Base-by-base conservation (phyloP, 1,140 invertebrate species). In the Macrosteles quadrilineatus region DNA sequence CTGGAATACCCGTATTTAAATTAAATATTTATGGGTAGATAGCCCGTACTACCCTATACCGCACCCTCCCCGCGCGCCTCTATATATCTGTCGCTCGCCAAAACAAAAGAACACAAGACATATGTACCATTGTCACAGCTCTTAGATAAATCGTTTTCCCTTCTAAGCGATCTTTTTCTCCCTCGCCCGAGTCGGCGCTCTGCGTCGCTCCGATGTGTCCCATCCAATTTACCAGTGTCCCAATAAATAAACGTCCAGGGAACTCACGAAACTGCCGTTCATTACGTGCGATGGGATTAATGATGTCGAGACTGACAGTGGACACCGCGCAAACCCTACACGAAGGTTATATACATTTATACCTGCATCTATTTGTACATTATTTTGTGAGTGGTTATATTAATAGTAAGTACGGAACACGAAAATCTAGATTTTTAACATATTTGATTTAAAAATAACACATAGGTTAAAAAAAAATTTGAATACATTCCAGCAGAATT, bases 111-210 rank as follows among this genome's bases (percentile, higher is more conserved):
- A 68, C 67, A 59, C 45, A 68, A 66, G 63, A 66, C 63, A 66
- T 66, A 66, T 66, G 63, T 66, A 66, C 63, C 40, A 66, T 66
- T 66, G 63, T 66, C 63, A 66, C 32, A 45, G 40, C 63, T 66
- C 63, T 40, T 43, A 66, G 63, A 66, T 66, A 66, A 66, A 66
- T 66, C 63, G 63, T 66, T 66, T 66, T 66, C 32, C 31, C 63
- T 31, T 66, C 40, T 66, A 66, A 66, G 40, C 31, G 63, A 66
- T 66, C 63, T 66, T 66, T 66, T 64, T 66, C 27, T 45, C 63
- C 25, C 55, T 30, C 55, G 4, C 25, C 25, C 23, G 4, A 25
- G 4, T 25, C 4, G 12, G 9, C 9, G 21, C 55, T 29, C 12
- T 11, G 21, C 14, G 23, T 27, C 55, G 55, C 55, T 59, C 55